Evolutionary conservation across 2,888 invertebrate genomes (phyloP), one percentile per base, ranked within the genome.

Genomic region (Atethmia centrago): DNA sequence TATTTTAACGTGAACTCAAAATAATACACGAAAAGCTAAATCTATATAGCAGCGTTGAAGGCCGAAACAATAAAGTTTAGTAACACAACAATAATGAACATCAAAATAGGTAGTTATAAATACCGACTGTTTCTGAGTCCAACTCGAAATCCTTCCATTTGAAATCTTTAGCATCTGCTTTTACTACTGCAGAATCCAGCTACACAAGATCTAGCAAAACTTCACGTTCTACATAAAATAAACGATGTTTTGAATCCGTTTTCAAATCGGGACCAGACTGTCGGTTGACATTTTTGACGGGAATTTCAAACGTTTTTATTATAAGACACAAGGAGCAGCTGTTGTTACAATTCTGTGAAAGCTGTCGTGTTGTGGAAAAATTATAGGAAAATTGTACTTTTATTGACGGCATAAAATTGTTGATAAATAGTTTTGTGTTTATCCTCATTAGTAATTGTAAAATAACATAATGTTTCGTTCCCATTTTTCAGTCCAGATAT

Each of bases 91-190:
- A 89, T 88, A 88, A 88, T 82, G 86, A 83, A 80, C 78, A 84
- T 88, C 75, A 77, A 86, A 89, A 89, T 88, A 87, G 82, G 77
- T 68, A 84, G 66, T 81, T 90, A 87, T 86, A 88, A 88, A 89
- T 90, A 89, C 75, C 64, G 56, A 64, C 63, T 82, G 87, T 87
- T 90, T 88, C 88, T 80, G 87, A 88, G 73, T 74, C 71, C 62
- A 77, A 72, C 74, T 77, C 69, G 51, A 78, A 84, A 87, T 85
- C 75, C 81, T 83, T 74, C 74, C 67, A 73, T 84, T 74, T 58
- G 42, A 61, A 76, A 62, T 77, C 69, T 74, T 66, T 68, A 70
- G 62, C 66, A 76, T 82, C 79, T 62, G 55, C 62, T 66, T 82
- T 75, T 75, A 71, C 58, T 65, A 71, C 45, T 42, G 31, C 47